Evolutionary conservation across 2,797 vertebrate species (phyloP), one percentile per base, ranked within the genome.

Genomic region (Dendrocincla fuliginosa): DNA sequence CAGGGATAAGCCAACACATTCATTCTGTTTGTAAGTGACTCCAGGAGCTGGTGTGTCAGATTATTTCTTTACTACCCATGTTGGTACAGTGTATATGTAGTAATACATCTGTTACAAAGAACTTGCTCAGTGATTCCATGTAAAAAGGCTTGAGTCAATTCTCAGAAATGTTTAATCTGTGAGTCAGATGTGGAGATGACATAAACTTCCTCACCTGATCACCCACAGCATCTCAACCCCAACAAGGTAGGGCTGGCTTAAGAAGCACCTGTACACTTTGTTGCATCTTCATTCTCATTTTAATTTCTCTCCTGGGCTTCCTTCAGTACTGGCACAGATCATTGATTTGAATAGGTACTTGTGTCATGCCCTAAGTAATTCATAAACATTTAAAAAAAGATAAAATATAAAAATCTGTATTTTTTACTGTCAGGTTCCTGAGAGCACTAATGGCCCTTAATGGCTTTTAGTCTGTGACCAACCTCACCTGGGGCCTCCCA

Each of bases 111-210:
- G 61, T 78, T 84, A 68, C 27, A 65, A 47, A 77, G 63, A 84
- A 87, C 39, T 22, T 77, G 24, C 44, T 83, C 41, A 59, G 55
- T 80, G 78, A 52, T 85, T 91, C 37, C 32, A 11, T 63, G 44
- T 39, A 86, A 46, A 80, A 95, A 77, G 19, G 18, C 60, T 60
- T 77, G 87, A 89, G 19, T 92, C 78, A 85, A 16, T 87, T 91
- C 75, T 93, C 81, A 67, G 84, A 91, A 92, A 64, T 87, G 44
- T 84, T 88, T 84, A 28, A 67, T 87, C 63, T 87, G 52, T 67
- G 70, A 68, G 3, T 81, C 87, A 80, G 71, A 67, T 67, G 14
- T 89, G 60, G 37, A 49, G 47, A 46, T 93, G 64, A 77, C 0
- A 30, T 37, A 65, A 83, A 6, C 49, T 85, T 84, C 13, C 52